These are phyloP conservation scores for Bugula neritina DNA, from an alignment of 2,888 invertebrate species.

Conservation along the genomic window DNA sequence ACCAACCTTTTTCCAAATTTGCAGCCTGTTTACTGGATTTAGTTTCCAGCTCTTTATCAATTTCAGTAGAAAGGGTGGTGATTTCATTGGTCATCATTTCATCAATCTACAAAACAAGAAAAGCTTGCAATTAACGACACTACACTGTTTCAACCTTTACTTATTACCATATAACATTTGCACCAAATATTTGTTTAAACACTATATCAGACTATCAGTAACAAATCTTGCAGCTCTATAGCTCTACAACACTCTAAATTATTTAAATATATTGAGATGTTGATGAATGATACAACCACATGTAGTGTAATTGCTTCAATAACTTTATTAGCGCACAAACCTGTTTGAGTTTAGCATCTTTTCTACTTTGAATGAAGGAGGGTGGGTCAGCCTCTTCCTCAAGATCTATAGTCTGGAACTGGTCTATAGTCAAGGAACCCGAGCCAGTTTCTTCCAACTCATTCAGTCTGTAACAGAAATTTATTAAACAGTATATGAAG, in stretches of 20 bases:
- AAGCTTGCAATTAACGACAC: too few species aligned
- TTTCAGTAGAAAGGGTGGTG: conserved; percentile 74
- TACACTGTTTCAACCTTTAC: too few species aligned
- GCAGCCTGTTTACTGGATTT: conserved; percentile 45
- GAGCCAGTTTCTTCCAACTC: conserved; percentile 97
- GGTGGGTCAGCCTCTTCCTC: conserved; percentile 96
- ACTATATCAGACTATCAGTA: too few species aligned
- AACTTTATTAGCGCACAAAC: too few species aligned
- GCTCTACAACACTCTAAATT: too few species aligned
- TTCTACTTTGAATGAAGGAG: conserved; percentile 82
- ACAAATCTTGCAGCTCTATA: too few species aligned
- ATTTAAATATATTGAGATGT: too few species aligned
- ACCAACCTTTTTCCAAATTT: conserved; percentile 37
- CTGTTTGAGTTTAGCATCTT: conserved; percentile 64
- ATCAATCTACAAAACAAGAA: conserved; percentile 4
- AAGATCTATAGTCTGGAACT: conserved; percentile 92
- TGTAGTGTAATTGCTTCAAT: too few species aligned
- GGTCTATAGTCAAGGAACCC: conserved; percentile 85
- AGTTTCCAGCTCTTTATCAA: conserved; percentile 72
- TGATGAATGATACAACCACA: too few species aligned
- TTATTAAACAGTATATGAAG: too few species aligned
- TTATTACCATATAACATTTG: background rate
- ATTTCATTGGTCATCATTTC: conserved; percentile 55
- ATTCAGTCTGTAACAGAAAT: conserved; percentile 59
- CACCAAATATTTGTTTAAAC: too few species aligned